Base-by-base conservation (phyloP, 2,797 vertebrate species). In the Neostethus bicornis region DNA sequence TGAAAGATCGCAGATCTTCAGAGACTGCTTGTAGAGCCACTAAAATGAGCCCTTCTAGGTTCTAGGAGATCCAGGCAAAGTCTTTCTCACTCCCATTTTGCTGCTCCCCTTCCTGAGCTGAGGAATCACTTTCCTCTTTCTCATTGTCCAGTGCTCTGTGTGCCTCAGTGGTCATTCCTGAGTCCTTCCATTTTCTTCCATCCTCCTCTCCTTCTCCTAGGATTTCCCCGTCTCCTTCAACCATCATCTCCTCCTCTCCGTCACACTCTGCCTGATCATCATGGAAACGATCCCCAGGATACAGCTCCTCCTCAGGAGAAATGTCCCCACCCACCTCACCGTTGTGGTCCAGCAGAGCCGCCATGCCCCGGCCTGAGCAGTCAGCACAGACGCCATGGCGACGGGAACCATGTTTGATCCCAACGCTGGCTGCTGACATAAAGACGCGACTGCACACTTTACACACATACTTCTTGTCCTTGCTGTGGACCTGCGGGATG, bases 381-480 rank as follows among this genome's bases (percentile, higher is more conserved):
- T 97, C 96, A 0, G 93, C 89, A 0, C 97, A 99, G 32, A 99
- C 93, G 0, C 97, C 97, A 0, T 99, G 97, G 4, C 97, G 94
- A 3, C 97, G 92, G 0, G 97, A 98, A 77, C 97, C 97, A 0
- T 99, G 96, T 77, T 96, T 97, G 80, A 99, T 99, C 14, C 97
- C 97, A 61, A 99, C 97, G 7, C 97, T 99, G 84, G 97, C 97
- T 0, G 97, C 97, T 0, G 97, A 98, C 95, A 98, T 95, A 87
- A 99, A 99, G 66, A 98, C 97, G 0, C 97, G 89, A 84, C 94
- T 97, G 91, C 97, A 99, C 39, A 98, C 95, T 79, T 99, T 99
- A 79, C 97, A 99, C 34, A 98, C 96, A 0, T 99, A 99, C 71
- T 99, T 99, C 84, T 99, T 99, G 67, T 99, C 97, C 84, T 99